Base-by-base conservation (phyloP, 2,888 invertebrate species). In the Terebella lapidaria region DNA sequence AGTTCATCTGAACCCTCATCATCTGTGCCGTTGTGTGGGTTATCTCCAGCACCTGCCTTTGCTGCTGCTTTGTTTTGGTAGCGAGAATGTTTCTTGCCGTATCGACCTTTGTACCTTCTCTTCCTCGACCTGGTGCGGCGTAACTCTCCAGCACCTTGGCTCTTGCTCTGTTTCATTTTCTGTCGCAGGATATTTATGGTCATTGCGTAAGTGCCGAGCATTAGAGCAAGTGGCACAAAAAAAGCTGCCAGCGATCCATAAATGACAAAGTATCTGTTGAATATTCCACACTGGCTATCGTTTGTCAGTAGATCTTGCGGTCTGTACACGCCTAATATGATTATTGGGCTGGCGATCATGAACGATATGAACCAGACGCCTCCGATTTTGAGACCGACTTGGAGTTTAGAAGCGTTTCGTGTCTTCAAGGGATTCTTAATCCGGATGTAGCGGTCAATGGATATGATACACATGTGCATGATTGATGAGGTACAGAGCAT, bases 181-280 rank as follows among this genome's bases (percentile, higher is more conserved):
- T 35, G 10, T n/a, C 42, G 92, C 73, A 96, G 83, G 28, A 95
- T 84, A 60, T 89, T 86, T 20, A 95, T 91, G 0, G 96, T 97
- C 70, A 94, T 84, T 3, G 92, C 89, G 77, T 95, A 96, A n/a
- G 94, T 94, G 62, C 93, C 84, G 75, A 94, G 85, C 95, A 96
- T 96, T 69, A 97, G 94, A 49, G 89, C 86, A 67, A 96, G 84
- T 0, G 96, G 96, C 66, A 96, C 93, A 84, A 95, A 94, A 83
- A 96, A 96, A 70, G 94, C 93, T 71, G 94, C 89, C 72, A 94
- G 89, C 59, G 94, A 94, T 42, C 95, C 96, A 71, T 93, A 92
- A 61, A 93, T 86, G 81, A 92, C 75, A 69, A 82, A 82, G 58
- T 77, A 72, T 29, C 73, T 63, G 65, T 78, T 79, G 58, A 67